These are phyloP conservation scores for Clepsis dumicolana DNA, from an alignment of 2,888 invertebrate genomes.

Conservation along the genomic window DNA sequence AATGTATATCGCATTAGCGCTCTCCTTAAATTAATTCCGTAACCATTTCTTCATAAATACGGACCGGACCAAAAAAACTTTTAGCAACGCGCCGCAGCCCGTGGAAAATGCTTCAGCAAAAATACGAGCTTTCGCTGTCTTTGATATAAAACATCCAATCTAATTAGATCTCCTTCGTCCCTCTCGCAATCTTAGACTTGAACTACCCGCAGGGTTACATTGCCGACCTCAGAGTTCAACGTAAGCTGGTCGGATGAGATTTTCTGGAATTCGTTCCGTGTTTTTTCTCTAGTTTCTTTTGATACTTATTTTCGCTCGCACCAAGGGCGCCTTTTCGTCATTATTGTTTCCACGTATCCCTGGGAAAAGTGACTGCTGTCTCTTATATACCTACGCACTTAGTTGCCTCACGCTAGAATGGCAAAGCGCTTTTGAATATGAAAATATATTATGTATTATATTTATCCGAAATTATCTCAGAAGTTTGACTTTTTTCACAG, in stretches of 20 bases:
- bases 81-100: conserved; percentile 52
- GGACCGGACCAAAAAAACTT: conserved; percentile 53
- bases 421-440: conserved; percentile 52
- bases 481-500: no score
- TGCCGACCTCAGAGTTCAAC: conserved; percentile 47
- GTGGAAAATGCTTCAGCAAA: conserved; percentile 62
- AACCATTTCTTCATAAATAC: conserved; percentile 42
- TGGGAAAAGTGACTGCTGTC: conserved; percentile 57
- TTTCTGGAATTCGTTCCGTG: conserved; percentile 59
- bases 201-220: conserved; percentile 18
- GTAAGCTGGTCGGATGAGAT: conserved; percentile 57
- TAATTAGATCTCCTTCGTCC: conserved; percentile 49
- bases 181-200: conserved; percentile 33
- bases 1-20: conserved; percentile 8
- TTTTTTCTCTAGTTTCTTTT: conserved; percentile 63
- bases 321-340: conserved; percentile 52
- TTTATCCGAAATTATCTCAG: no score
- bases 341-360: conserved; percentile 60
- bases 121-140: conserved; percentile 54
- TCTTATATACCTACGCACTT: conserved; percentile 44
- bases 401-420: conserved; percentile 50
- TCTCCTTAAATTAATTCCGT: conserved; percentile 16
- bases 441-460: conserved; percentile 30
- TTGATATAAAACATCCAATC: conserved; percentile 54
- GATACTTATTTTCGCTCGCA: conserved; percentile 55